Conservation (phyloP, 23 tunicate species). For the Phallusia fumigata region DNA sequence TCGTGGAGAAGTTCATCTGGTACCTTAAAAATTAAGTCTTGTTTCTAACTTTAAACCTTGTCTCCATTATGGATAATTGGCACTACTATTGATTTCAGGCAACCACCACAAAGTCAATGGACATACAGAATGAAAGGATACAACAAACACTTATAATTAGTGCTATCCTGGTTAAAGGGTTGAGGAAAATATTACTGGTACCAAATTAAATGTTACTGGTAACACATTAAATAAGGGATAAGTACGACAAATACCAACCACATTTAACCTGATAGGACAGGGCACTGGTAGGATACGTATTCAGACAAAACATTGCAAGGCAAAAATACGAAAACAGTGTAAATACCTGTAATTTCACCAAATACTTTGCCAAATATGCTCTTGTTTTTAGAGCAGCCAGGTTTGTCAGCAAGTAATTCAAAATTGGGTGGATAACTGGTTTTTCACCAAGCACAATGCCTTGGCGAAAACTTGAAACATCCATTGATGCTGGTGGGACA, state of each 20-base stretch:
- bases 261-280: not conserved
- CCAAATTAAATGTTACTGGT: too few species aligned
- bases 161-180: too few species aligned
- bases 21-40: slow-evolving; percentile 48
- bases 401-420: slow-evolving; percentile 68
- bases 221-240: not conserved
- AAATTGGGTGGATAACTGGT: slow-evolving; percentile 59
- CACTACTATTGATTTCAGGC: too few species aligned
- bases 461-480: slow-evolving; percentile 87
- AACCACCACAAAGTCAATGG: too few species aligned
- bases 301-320: not conserved
- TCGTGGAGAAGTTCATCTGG: slow-evolving; percentile 90
- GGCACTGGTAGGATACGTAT: too few species aligned
- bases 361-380: slow-evolving; percentile 78
- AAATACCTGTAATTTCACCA: slow-evolving; percentile 73
- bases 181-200: too few species aligned
- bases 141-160: too few species aligned
- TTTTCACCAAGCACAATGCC: slow-evolving; percentile 92
- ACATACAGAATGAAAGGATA: too few species aligned
- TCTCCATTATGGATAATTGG: too few species aligned
- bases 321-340: not conserved
- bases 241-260: not conserved
- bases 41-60: too few species aligned
- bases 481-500: slow-evolving; percentile 47
- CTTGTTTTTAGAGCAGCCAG: slow-evolving; percentile 63